Evolutionary conservation across 2,888 invertebrate species (phyloP).

Genomic region (Hyles lineata): DNA sequence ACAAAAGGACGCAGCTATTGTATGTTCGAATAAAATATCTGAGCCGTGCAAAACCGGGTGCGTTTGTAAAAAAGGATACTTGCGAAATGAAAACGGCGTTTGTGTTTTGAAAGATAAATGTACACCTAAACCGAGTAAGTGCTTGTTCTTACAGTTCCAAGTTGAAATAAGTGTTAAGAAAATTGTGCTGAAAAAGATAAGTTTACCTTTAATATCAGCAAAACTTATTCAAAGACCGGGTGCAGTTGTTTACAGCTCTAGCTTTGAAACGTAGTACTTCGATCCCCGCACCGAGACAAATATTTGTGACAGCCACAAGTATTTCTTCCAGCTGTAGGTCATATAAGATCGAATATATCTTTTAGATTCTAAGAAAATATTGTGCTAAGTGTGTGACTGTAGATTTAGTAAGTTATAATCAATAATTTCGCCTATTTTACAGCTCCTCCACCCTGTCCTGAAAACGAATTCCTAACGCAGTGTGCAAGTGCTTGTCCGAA

Average conservation of each 20-base stretch:
- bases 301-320: too few relatives aligned
- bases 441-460: background rate
- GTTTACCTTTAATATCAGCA: too few relatives aligned
- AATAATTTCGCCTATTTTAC: background rate
- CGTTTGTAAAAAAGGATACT: background rate
- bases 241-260: too few relatives aligned
- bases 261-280: too few relatives aligned
- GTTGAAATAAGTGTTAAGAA: background rate
- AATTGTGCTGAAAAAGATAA: too few relatives aligned
- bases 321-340: too few relatives aligned
- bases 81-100: background rate
- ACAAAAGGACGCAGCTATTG: constrained; percentile 26
- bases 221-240: too few relatives aligned
- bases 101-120: background rate
- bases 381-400: too few relatives aligned
- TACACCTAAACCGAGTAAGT: background rate
- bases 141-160: background rate
- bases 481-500: constrained; percentile 29
- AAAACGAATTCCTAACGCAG: background rate
- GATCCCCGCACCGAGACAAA: too few relatives aligned
- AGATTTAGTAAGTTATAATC: too few relatives aligned
- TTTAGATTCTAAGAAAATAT: too few relatives aligned
- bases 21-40: background rate
- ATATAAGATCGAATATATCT: too few relatives aligned
- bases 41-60: background rate